Percentiles rank a stretch among this genome's conserved stretches.
Conservation (phyloP, 2,797 vertebrate species). For the Xenops minutus region DNA sequence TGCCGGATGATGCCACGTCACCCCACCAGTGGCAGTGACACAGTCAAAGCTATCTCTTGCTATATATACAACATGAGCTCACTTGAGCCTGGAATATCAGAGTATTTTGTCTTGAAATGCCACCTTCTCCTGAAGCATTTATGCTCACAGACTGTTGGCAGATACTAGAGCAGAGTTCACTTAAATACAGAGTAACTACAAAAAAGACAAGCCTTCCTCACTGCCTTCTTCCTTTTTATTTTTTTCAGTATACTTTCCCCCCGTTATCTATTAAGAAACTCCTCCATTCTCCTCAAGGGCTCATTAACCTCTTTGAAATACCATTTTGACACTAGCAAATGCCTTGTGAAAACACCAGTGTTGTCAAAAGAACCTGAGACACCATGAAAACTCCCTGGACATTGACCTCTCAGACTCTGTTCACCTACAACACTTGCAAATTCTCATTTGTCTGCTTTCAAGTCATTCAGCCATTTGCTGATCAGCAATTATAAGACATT, state of each 20-base stretch:
- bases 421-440: not conserved
- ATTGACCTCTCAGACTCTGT: not conserved
- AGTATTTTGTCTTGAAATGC: slow-evolving; percentile 28
- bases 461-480: not conserved
- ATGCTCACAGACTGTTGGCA: not conserved
- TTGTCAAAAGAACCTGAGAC: not conserved
- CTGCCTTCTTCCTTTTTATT: not conserved
- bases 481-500: not conserved
- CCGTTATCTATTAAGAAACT: not conserved
- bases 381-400: not conserved
- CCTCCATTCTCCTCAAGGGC: not conserved
- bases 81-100: slow-evolving; percentile 19
- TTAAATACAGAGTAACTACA: not conserved
- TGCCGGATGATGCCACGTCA: not conserved
- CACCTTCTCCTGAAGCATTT: not conserved
- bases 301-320: not conserved
- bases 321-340: not conserved
- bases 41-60: not conserved
- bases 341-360: not conserved
- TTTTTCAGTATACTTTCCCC: not conserved
- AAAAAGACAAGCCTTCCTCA: not conserved
- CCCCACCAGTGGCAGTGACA: not conserved
- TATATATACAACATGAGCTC: slow-evolving; percentile 39
- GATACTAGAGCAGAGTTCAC: not conserved
- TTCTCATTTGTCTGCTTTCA: not conserved